Evolutionary conservation across 2,888 invertebrate genomes (phyloP), one percentile per base, ranked within the genome.

Genomic region (Conistra vaccinii): DNA sequence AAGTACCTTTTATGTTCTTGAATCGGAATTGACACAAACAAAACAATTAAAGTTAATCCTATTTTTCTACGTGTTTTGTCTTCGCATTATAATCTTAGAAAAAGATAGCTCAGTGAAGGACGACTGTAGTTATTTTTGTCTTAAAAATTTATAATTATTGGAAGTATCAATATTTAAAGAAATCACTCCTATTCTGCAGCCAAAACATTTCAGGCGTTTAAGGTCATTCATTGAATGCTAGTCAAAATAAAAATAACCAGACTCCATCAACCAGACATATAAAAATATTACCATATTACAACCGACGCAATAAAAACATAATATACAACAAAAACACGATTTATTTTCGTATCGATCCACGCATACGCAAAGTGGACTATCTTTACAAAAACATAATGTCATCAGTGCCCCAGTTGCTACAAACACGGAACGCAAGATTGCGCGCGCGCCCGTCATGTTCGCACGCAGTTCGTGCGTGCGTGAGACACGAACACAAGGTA

Each of bases 401-500:
- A 85, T 85, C 87, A 76, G 67, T 84, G 89, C 29, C 87, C 86
- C 73, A 90, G 78, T 89, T 88, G 76, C 53, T 53, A 78, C 80
- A 76, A 81, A 84, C 83, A 84, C 65, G 61, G 62, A 74, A 84
- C 78, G 83, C 76, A 86, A 86, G 60, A 74, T 48, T 53, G 57
- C 48, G 71, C 29, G 69, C 39, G 53, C 74, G 73, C 68, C 57
- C 82, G 82, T 87, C 88, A 87, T 55, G 55, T 42, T 57, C 53
- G 71, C 92, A 92, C 90, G 91, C 83, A 69, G 20, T 57, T 6
- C 67, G 48, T 70, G 87, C 92, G 87, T 91, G 91, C 60, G 71
- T 68, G 29, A 29, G 48, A 48, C 32, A 61, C 10, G 10, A 17
- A 42, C 42, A 62, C 10, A 29, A 23, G 42, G 32, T 58, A 66